phyloP scores from a whole-genome alignment of 2,888 invertebrate species.

The Orthosia gothica region DNA sequence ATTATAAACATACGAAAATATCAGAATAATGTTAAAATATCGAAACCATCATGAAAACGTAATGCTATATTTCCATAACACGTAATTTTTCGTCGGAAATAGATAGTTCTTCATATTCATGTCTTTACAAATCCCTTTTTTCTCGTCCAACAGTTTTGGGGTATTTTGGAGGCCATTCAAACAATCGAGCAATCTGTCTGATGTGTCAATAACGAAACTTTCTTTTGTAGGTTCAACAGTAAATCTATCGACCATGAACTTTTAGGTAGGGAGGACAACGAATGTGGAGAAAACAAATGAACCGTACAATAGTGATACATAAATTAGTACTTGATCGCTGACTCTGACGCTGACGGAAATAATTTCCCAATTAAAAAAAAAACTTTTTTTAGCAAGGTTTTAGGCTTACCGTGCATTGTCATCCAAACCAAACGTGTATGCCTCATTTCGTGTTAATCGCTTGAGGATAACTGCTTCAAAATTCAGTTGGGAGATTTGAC shows the following conservation, averaged over 20 bases:
- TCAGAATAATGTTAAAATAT: constrained; percentile 2
- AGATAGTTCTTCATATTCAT: constrained; percentile 8
- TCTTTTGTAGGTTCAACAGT: constrained; percentile 11
- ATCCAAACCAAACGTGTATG: no score
- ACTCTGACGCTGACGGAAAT: no score
- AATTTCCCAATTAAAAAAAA: no score
- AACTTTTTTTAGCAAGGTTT: no score
- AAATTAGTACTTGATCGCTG: no score
- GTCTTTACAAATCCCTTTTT: constrained; percentile 15
- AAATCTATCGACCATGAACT: not conserved
- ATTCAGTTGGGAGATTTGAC: no score
- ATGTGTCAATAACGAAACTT: constrained; percentile 20
- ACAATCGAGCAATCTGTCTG: constrained; percentile 9
- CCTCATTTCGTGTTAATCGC: no score
- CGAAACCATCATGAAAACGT: constrained; percentile 9
- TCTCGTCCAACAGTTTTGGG: not conserved
- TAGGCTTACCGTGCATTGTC: no score
- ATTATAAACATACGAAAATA: not conserved
- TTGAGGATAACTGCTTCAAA: no score
- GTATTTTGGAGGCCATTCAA: not conserved
- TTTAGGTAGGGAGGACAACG: not conserved
- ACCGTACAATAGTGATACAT: no score
- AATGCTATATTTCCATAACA: constrained; percentile 8
- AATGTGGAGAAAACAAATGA: no score
- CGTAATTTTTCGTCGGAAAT: constrained; percentile 1